Evolutionary conservation across 1,140 invertebrate species (phyloP).

Genomic region (Trichonephila clavipes): DNA sequence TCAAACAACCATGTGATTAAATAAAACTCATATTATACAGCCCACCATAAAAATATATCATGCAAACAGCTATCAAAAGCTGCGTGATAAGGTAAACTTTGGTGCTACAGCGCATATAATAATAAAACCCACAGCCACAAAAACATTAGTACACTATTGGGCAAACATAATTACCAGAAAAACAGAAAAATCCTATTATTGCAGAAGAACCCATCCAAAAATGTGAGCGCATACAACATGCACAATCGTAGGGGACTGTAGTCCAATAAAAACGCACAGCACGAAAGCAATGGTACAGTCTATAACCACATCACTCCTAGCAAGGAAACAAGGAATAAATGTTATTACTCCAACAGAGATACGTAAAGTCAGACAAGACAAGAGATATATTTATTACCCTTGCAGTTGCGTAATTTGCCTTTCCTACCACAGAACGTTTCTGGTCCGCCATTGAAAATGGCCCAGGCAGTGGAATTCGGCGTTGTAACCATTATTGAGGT

Average conservation of each 20-base stretch:
- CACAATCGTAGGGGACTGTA: not conserved
- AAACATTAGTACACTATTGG: conserved; percentile 13
- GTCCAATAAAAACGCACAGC: conserved; percentile 9
- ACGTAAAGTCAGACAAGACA: conserved; percentile 17
- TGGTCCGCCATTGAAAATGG: conserved; percentile 45
- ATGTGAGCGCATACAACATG: not conserved
- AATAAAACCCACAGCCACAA: not conserved
- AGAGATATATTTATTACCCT: conserved; percentile 60
- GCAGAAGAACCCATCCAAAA: not conserved
- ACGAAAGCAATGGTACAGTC: conserved; percentile 14
- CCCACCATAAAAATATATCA: not conserved
- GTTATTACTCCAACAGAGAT: conserved; percentile 27
- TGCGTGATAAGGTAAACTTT: too few species aligned
- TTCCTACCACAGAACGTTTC: not conserved
- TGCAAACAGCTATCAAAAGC: not conserved
- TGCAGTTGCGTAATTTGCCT: conserved; percentile 49
- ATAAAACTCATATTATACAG: not conserved
- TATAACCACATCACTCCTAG: not conserved
- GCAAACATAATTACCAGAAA: conserved; percentile 35
- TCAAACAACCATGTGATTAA: not conserved
- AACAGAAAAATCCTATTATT: not conserved
- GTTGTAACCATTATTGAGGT: conserved; percentile 60
- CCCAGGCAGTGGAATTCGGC: conserved; percentile 20
- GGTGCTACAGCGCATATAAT: not conserved
- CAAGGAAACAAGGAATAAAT: conserved; percentile 33